Evolutionary conservation across 2,888 invertebrate species (phyloP), one percentile per base, ranked within the genome.

Genomic region (Mystacides longicornis): DNA sequence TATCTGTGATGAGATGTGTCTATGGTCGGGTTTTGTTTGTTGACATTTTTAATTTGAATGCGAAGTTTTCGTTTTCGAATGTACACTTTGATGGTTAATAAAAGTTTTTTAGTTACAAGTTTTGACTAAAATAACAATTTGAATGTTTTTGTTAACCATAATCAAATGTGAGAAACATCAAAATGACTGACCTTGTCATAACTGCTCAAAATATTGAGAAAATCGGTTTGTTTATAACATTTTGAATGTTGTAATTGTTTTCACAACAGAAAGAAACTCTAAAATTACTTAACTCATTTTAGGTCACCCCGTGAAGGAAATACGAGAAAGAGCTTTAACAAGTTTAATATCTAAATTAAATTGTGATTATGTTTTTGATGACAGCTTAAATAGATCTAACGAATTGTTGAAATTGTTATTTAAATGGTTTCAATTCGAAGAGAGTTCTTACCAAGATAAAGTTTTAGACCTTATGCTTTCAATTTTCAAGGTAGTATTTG

Each of bases 261-360:
- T 18, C 4, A 5, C 43, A 5, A 11, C 43, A 11, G 43, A 16
- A 43, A 43, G 4, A 11, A 50, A 16, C 19, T 33, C 19, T 23
- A 23, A 27, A n/a, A 27, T 23, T n/a, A 27, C 4, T 49, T 49
- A 16, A 2, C 27, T 27, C 21, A n/a, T 62, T 65, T 53, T 61
- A 82, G 82, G 71, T 60, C 81, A 82, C 65, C 72, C 73, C 11
- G 64, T 82, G 49, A 76, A 73, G 62, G 81, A 81, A 69, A 81
- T 82, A 62, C 74, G 82, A 31, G 71, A 78, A 59, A 72, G 82
- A 57, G 74, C 81, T 9, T 68, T 82, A 19, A 69, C 75, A 55
- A 69, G 77, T 61, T 68, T 82, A 51, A 66, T 78, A 60, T 79
- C 82, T 0, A 86, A 86, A 67, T 69, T 85, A n/a, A 78, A 79